phyloP scores from a whole-genome alignment of 2,113 vertebrate genomes.

The Sinocyclocheilus anshuiensis region DNA sequence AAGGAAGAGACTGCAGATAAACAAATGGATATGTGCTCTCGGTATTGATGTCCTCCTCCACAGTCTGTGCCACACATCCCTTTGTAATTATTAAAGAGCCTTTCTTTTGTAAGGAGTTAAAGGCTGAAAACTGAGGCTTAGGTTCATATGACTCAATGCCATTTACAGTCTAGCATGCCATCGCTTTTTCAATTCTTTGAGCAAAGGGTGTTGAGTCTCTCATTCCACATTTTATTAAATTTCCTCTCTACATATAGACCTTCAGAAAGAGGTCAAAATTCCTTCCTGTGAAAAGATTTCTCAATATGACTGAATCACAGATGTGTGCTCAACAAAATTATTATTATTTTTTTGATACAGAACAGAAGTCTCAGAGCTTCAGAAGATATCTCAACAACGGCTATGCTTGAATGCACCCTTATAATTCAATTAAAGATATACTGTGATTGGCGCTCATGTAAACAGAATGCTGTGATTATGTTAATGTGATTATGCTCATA shows the following conservation, averaged over 20 bases:
- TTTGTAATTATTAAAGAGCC: constrained; percentile 30
- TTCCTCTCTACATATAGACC: not conserved
- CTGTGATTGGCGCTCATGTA: not conserved
- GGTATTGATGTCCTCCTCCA: constrained; percentile 27
- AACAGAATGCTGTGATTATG: constrained; percentile 5
- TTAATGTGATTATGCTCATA: constrained; percentile 17
- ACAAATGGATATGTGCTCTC: constrained; percentile 33
- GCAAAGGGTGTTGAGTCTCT: not conserved
- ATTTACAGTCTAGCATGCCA: constrained; percentile 1
- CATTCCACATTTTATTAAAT: not conserved
- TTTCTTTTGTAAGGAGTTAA: not conserved
- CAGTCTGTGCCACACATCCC: not conserved
- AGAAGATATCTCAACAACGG: not conserved
- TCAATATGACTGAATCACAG: not conserved
- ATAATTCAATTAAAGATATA: not conserved
- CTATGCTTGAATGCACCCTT: not conserved
- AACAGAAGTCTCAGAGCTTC: not conserved
- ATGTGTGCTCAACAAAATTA: not conserved
- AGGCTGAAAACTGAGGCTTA: constrained; percentile 6
- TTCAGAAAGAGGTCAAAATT: constrained; percentile 3
- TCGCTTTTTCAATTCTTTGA: not conserved
- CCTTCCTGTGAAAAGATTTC: not conserved
- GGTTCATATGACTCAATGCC: constrained; percentile 32
- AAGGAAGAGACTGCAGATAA: constrained; percentile 26
- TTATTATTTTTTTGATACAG: not conserved